Evolutionary conservation across 2,113 vertebrate species (phyloP).

Genomic region (Melospiza melodia): DNA sequence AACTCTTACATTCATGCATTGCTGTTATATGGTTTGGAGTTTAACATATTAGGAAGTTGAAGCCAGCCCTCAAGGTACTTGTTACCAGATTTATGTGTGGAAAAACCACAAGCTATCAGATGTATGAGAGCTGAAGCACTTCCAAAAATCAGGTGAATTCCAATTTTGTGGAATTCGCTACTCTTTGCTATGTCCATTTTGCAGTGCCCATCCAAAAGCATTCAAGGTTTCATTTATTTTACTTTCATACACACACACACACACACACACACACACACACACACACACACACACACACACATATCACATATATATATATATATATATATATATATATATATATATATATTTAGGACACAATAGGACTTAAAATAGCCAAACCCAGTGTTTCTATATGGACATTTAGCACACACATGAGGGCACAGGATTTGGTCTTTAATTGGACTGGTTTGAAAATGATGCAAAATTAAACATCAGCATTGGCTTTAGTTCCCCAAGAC

Average conservation of each 20-base stretch:
- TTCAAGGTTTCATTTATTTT: not conserved
- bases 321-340: too few species aligned
- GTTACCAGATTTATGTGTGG: not conserved
- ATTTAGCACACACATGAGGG: not conserved
- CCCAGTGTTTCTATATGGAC: not conserved
- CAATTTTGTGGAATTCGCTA: not conserved
- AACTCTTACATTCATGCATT: not conserved
- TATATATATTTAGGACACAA: not conserved
- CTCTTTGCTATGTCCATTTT: not conserved
- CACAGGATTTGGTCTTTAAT: not conserved
- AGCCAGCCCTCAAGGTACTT: not conserved
- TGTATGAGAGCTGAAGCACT: not conserved
- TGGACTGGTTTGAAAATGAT: not conserved
- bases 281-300: too few species aligned
- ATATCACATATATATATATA: too few species aligned
- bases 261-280: too few species aligned
- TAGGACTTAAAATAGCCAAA: not conserved
- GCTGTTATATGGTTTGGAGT: not conserved
- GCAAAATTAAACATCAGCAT: not conserved
- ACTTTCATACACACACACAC: not conserved
- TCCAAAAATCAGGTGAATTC: not conserved
- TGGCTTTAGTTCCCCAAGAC: not conserved
- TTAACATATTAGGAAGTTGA: not conserved
- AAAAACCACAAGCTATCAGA: not conserved
- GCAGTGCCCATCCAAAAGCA: not conserved